A percentile compares a stretch with the other conserved stretches of the same genome.
These are phyloP conservation scores for Phalacrocorax brasilianus DNA, from an alignment of 2,113 vertebrate species.

Conservation along the genomic window DNA sequence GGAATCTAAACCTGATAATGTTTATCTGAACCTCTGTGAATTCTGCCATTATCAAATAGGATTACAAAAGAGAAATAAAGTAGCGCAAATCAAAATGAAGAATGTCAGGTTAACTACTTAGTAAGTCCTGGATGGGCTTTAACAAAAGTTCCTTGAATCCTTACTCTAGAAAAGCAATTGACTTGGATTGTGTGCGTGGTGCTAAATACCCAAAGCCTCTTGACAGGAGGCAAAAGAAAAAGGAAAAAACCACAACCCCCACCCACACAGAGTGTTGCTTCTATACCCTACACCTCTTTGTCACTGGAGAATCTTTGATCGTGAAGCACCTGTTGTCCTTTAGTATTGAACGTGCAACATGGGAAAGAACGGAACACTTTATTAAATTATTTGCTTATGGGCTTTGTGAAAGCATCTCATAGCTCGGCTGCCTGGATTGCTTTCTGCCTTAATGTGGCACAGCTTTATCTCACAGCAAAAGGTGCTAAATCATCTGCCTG, in stretches of 20 bases:
- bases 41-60: neutral
- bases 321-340: slow-evolving; percentile 4
- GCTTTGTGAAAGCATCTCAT: neutral
- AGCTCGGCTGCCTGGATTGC: neutral
- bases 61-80: neutral
- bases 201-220: neutral
- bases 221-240: neutral
- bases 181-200: neutral
- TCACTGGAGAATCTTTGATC: slow-evolving; percentile 22
- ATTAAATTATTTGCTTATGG: neutral
- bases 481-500: slow-evolving; percentile 29
- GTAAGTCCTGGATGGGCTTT: neutral
- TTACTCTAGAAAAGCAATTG: neutral
- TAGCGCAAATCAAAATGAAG: neutral
- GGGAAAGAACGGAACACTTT: neutral
- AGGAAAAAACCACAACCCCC: neutral
- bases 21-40: neutral
- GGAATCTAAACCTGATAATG: neutral
- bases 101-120: neutral
- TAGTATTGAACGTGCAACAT: neutral
- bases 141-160: neutral
- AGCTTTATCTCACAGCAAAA: slow-evolving; percentile 31
- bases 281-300: neutral
- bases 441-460: neutral
- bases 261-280: neutral